A percentile compares a stretch with the other conserved stretches of the same genome.
These are phyloP conservation scores for Oxystoma pomonae DNA, from an alignment of 2,888 invertebrate genomes.

Conservation along the genomic window DNA sequence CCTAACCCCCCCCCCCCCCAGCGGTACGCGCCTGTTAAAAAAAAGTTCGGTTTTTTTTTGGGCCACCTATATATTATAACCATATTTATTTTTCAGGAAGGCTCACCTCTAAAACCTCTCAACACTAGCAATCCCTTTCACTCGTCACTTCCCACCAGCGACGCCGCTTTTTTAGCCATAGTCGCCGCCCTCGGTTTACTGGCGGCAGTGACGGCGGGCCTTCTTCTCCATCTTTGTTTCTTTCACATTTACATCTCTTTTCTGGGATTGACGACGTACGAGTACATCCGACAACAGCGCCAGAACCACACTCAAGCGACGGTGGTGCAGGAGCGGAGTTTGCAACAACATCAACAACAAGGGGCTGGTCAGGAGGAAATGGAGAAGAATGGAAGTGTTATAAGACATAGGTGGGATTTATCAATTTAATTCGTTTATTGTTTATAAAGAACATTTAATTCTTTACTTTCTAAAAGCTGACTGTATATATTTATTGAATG, in stretches of 20 bases:
- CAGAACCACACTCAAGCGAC: slow-evolving; percentile 41
- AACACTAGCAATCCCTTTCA: slow-evolving; percentile 23
- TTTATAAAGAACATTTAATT: too few relatives aligned
- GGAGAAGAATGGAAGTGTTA: slow-evolving; percentile 42
- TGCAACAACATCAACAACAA: slow-evolving; percentile 11
- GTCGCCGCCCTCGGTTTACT: slow-evolving; percentile 61
- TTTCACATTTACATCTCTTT: slow-evolving; percentile 85
- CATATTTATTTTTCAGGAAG: slow-evolving; percentile 22
- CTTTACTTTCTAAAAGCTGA: too few relatives aligned
- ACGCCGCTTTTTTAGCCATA: slow-evolving; percentile 58
- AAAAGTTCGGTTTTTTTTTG: too few relatives aligned
- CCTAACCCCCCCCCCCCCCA: too few relatives aligned
- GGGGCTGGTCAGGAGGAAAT: slow-evolving; percentile 40
- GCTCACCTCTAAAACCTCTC: slow-evolving; percentile 10
- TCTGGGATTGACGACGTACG: slow-evolving; percentile 84
- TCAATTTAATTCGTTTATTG: too few relatives aligned
- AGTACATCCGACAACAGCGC: slow-evolving; percentile 66
- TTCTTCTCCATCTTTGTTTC: slow-evolving; percentile 78
- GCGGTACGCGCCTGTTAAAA: too few relatives aligned
- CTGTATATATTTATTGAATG: too few relatives aligned
- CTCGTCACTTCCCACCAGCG: slow-evolving; percentile 49
- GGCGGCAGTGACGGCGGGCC: slow-evolving; percentile 70
- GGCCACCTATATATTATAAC: too few relatives aligned
- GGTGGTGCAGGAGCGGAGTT: slow-evolving; percentile 15
- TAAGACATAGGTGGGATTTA: slow-evolving; percentile 16